These are phyloP conservation scores for Troglohyphantes excavatus DNA, from an alignment of 2,888 invertebrate species.

Conservation along the genomic window DNA sequence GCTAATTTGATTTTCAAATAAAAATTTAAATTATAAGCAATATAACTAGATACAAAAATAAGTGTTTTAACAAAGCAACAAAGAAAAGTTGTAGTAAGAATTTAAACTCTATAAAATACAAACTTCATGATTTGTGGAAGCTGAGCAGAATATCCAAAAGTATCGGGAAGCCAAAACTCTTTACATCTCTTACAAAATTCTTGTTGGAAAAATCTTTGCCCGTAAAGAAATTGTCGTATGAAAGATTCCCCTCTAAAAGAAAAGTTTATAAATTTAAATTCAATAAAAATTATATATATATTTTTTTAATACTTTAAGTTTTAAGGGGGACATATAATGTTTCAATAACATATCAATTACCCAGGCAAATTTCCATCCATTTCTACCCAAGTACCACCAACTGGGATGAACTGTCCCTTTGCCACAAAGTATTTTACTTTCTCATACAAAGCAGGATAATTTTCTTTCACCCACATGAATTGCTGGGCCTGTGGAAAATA, in stretches of 20 bases:
- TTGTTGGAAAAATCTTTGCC: slow-evolving; percentile 83
- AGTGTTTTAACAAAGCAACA: no score
- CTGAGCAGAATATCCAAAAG: slow-evolving; percentile 85
- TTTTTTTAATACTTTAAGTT: no score
- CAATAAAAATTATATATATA: no score
- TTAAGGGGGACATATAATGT: slow-evolving; percentile 65
- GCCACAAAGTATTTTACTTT: slow-evolving; percentile 82
- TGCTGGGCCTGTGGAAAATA: slow-evolving; percentile 83
- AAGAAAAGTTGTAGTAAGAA: no score
- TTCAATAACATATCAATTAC: slow-evolving; percentile 72
- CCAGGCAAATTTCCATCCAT: slow-evolving; percentile 83
- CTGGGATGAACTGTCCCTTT: slow-evolving; percentile 83
- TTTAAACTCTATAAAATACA: background rate
- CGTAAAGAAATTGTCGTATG: slow-evolving; percentile 84
- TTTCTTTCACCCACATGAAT: slow-evolving; percentile 84
- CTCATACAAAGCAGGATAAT: slow-evolving; percentile 83
- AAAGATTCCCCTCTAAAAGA: slow-evolving; percentile 84
- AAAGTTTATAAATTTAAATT: no score
- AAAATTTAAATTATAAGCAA: no score
- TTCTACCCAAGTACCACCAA: slow-evolving; percentile 85
- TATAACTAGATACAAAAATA: no score
- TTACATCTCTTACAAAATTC: slow-evolving; percentile 84
- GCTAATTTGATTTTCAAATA: no score
- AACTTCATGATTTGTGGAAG: slow-evolving; percentile 84
- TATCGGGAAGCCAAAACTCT: slow-evolving; percentile 85